These are phyloP conservation scores for Xylocampa areola DNA, from an alignment of 2,888 invertebrate species.

Conservation along the genomic window DNA sequence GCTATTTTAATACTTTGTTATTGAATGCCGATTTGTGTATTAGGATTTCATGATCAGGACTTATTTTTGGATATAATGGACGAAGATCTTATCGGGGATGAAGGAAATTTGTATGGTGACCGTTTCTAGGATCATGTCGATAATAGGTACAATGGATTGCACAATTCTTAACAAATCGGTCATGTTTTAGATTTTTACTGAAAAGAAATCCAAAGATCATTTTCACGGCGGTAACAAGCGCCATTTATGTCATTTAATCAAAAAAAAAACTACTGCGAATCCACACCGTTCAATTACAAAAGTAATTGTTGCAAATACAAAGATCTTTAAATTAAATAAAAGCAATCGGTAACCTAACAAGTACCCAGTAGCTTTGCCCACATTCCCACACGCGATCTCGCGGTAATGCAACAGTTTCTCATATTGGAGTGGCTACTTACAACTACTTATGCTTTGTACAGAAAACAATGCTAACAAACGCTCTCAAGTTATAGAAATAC, in stretches of 20 bases:
- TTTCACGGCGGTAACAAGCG: too few species aligned
- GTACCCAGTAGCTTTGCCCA: conserved; percentile 63
- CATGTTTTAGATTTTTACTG: too few species aligned
- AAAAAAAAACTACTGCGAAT: not conserved
- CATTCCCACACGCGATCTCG: conserved; percentile 80
- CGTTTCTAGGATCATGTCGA: not conserved
- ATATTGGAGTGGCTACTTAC: conserved; percentile 76
- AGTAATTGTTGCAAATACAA: conserved; percentile 4
- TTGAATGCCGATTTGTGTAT: conserved; percentile 71
- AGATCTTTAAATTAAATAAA: conserved; percentile 11
- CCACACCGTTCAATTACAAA: not conserved
- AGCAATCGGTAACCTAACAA: conserved; percentile 15
- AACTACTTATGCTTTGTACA: conserved; percentile 77
- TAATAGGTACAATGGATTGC: not conserved
- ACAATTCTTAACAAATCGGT: too few species aligned
- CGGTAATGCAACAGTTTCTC: conserved; percentile 81
- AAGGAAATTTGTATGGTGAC: conserved; percentile 1
- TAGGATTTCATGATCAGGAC: conserved; percentile 48
- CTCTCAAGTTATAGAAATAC: conserved; percentile 73
- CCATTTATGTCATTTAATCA: not conserved
- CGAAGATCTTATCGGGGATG: conserved; percentile 46
- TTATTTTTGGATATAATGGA: conserved; percentile 56
- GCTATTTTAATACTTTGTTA: conserved; percentile 86
- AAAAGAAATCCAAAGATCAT: too few species aligned
- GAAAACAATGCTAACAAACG: conserved; percentile 80